Evolutionary conservation across 2,888 invertebrate genomes (phyloP), one percentile per base, ranked within the genome.

Genomic region (Tridacna gigas): DNA sequence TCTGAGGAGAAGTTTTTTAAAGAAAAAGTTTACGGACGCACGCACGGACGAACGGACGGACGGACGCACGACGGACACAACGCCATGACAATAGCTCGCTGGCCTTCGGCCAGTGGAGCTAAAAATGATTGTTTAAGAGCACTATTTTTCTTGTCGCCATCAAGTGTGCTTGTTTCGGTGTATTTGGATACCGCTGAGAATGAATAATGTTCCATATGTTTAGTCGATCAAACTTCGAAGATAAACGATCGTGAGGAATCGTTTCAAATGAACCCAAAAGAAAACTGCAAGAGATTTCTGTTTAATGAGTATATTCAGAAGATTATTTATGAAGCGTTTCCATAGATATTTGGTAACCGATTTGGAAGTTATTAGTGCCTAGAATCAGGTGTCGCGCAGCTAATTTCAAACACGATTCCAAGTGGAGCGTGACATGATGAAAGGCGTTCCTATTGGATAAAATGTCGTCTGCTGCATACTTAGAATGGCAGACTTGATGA

Each of bases 241-340:
- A 82, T 83, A 82, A 86, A 80, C 80, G 82, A 83, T 86, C 74
- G 73, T 83, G 71, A 82, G 82, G 83, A 82, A 86, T 80, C 80
- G 79, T 26, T 25, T 69, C 75, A 86, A 86, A 86, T 86, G 86
- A 86, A 86, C 86, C 86, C n/a, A 74, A 86, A 86, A 83, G 80
- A 86, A 86, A 82, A 86, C 86, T 86, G 86, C 77, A 77, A 71
- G 74, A 77, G 82, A 86, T 86, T 80, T 83, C 74, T 80, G 82
- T 86, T 86, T 86, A 86, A 86, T 86, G 86, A 80, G 83, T 74
- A 80, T 71, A 80, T 74, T 86, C 75, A 75, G 80, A 78, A 65
- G 73, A 83, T 77, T 86, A 80, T 82, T 86, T 83, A 86, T 86
- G 86, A 86, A 80, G 86, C 86, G 86, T 86, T 83, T 83, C 82